Evolutionary conservation across 2,797 vertebrate genomes (phyloP).

Genomic region (Notolepis coatsorum): DNA sequence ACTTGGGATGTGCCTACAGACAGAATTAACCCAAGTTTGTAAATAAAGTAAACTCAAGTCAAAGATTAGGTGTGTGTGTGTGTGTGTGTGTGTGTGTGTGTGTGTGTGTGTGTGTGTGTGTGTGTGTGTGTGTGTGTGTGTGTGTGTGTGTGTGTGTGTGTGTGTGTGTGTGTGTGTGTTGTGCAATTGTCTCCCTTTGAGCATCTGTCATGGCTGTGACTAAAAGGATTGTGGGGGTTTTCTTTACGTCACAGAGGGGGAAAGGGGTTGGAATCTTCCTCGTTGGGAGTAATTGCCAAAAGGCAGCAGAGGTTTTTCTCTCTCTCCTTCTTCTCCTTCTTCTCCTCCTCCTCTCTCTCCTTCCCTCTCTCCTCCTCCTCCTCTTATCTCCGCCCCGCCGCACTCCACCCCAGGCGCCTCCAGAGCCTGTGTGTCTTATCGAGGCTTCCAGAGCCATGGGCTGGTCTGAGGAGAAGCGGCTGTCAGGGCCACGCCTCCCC

Average conservation of each 20-base stretch:
- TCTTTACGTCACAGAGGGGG: slow-evolving; percentile 63
- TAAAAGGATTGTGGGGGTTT: slow-evolving; percentile 80
- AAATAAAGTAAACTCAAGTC: too few species aligned
- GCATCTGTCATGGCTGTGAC: slow-evolving; percentile 76
- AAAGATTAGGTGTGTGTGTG: too few species aligned
- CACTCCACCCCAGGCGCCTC: too few species aligned
- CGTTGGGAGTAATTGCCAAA: slow-evolving; percentile 66
- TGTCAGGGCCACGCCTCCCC: too few species aligned
- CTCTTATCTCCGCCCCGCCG: slow-evolving; percentile 35
- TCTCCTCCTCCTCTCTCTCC: slow-evolving; percentile 23
- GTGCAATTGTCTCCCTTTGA: slow-evolving; percentile 58
- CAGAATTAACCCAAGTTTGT: too few species aligned
- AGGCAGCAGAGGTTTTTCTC: slow-evolving; percentile 47
- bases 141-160: slow-evolving; percentile 20
- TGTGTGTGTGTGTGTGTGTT: slow-evolving; percentile 14
- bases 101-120: neutral
- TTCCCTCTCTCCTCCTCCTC: slow-evolving; percentile 12
- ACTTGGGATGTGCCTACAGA: too few species aligned
- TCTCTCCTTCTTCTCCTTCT: slow-evolving; percentile 32
- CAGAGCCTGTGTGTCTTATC: too few species aligned
- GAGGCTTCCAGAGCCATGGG: too few species aligned
- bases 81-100: too few species aligned
- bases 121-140: neutral
- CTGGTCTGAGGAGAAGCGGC: too few species aligned
- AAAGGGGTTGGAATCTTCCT: slow-evolving; percentile 54